phyloP scores from a whole-genome alignment of 1,140 invertebrate species.

The Ptiloglossa arizonensis region DNA sequence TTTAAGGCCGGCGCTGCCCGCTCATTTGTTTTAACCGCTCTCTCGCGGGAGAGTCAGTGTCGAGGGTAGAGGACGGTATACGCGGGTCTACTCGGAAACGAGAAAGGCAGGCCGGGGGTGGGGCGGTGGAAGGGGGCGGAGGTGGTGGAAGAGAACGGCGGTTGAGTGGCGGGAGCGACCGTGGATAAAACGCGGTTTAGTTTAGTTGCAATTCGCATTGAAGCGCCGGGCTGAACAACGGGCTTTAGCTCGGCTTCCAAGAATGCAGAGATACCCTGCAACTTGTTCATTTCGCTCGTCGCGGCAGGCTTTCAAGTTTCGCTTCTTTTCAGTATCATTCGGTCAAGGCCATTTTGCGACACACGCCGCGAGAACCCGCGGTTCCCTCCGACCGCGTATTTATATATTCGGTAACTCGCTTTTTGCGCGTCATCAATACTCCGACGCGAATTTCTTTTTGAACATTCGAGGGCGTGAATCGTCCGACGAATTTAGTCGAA shows the following conservation, averaged over 20 bases:
- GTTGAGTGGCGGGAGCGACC: background rate
- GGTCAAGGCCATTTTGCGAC: slow-evolving; percentile 47
- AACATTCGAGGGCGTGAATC: too few species aligned
- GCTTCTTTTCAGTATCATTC: slow-evolving; percentile 53
- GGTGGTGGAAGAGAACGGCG: slow-evolving; percentile 20
- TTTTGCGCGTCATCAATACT: background rate
- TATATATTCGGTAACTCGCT: background rate
- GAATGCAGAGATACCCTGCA: slow-evolving; percentile 51
- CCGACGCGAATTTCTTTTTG: too few species aligned
- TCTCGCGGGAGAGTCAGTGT: slow-evolving; percentile 66
- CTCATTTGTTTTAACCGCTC: slow-evolving; percentile 81
- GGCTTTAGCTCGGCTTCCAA: slow-evolving; percentile 56
- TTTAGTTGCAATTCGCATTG: slow-evolving; percentile 70
- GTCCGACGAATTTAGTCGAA: too few species aligned
- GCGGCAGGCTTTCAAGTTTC: slow-evolving; percentile 32
- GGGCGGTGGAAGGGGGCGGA: background rate
- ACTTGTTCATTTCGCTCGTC: slow-evolving; percentile 43
- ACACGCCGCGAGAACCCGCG: background rate
- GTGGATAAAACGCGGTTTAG: slow-evolving; percentile 72
- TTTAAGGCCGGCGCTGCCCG: slow-evolving; percentile 79
- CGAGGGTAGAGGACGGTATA: slow-evolving; percentile 41
- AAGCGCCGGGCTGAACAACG: slow-evolving; percentile 52
- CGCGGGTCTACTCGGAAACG: slow-evolving; percentile 34
- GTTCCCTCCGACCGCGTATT: background rate
- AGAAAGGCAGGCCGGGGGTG: background rate